phyloP scores from a whole-genome alignment of 2,113 vertebrate species.

The Tetraodon nigroviridis region DNA sequence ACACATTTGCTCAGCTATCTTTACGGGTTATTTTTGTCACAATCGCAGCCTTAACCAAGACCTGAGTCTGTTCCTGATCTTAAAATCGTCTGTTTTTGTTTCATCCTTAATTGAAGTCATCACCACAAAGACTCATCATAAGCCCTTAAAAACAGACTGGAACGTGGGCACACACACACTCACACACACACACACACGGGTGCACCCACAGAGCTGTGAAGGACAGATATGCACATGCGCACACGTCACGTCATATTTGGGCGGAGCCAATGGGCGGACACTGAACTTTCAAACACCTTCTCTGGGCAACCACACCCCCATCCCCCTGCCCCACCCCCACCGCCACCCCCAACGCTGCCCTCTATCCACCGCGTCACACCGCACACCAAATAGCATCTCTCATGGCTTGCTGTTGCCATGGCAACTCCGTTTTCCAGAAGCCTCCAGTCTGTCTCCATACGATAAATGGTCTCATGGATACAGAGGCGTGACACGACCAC shows the following conservation, averaged over 20 bases:
- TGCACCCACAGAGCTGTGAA: conserved; percentile 5
- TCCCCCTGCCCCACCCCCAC: background rate
- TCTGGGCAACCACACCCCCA: conserved; percentile 45
- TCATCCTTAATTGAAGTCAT: too few species aligned
- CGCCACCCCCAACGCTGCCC: conserved; percentile 14
- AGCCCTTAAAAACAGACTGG: too few species aligned
- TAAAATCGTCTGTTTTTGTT: too few species aligned
- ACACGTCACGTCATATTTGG: conserved; percentile 15
- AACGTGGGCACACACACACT: background rate
- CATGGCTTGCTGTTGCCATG: conserved; percentile 75
- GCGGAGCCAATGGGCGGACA: conserved; percentile 18
- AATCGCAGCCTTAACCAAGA: too few species aligned
- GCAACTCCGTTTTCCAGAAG: conserved; percentile 73
- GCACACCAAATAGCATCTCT: conserved; percentile 65
- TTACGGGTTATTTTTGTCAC: too few species aligned
- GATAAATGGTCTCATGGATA: conserved; percentile 60
- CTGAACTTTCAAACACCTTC: conserved; percentile 31
- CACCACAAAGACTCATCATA: too few species aligned
- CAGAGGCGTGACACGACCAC: conserved; percentile 38
- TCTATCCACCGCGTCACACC: conserved; percentile 50
- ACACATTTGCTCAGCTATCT: background rate
- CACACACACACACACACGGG: conserved; percentile 17
- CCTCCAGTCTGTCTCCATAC: conserved; percentile 62
- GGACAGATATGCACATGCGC: too few species aligned
- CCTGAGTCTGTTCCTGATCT: too few species aligned